phyloP scores from a whole-genome alignment of 1,140 invertebrate genomes.

The Trichonephila inaurata region DNA sequence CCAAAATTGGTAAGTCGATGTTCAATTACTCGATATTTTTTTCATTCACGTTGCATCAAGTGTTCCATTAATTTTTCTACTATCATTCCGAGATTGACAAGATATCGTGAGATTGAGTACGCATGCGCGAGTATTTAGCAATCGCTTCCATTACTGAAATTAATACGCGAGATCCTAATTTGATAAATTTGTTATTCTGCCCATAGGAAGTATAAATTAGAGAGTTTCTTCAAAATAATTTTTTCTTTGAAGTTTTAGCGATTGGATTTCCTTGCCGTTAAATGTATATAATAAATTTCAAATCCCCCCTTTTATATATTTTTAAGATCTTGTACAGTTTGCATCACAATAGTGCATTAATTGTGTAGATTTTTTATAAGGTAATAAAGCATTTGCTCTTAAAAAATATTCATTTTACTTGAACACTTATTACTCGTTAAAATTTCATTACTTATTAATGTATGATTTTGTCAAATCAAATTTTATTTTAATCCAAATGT shows the following conservation, averaged over 20 bases:
- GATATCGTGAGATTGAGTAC: not conserved
- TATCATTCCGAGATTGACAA: not conserved
- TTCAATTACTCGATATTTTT: not conserved
- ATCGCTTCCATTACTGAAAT: not conserved
- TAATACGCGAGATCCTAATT: conserved; percentile 17
- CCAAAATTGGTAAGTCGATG: not conserved
- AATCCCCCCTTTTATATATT: no score
- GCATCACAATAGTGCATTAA: no score
- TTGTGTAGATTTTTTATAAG: no score
- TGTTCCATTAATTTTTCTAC: not conserved
- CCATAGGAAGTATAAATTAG: not conserved
- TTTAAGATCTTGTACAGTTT: no score
- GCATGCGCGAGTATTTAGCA: not conserved
- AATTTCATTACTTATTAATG: no score
- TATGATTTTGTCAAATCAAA: no score
- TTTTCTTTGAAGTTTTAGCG: not conserved
- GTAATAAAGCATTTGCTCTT: no score
- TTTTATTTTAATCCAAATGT: no score
- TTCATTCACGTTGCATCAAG: not conserved
- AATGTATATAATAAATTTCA: no score
- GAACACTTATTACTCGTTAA: no score
- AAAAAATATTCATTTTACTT: no score
- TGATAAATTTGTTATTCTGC: not conserved
- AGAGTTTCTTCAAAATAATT: not conserved
- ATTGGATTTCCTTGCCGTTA: no score